Evolutionary conservation across 1,140 invertebrate species (phyloP).

Genomic region (Cyphomyrmex costatus): DNA sequence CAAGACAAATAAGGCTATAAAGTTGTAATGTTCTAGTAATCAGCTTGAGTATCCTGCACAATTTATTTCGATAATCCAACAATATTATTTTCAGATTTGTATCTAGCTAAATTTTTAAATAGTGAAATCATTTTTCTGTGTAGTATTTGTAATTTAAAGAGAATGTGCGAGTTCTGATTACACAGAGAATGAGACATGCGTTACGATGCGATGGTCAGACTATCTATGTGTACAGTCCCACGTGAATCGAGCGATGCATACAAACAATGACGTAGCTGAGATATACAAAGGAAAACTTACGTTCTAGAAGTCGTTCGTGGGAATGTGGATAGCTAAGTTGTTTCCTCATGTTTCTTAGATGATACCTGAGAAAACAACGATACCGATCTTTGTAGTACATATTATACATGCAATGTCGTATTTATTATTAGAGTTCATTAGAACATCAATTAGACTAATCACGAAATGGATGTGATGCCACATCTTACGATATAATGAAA

Average conservation of each 20-base stretch:
- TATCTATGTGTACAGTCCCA: background rate
- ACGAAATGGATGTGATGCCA: background rate
- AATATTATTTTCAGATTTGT: no score
- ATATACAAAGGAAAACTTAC: conserved; percentile 42
- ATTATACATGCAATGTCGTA: conserved; percentile 28
- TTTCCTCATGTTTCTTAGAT: conserved; percentile 20
- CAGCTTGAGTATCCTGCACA: no score
- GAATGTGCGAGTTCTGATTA: background rate
- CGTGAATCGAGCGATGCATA: conserved; percentile 14
- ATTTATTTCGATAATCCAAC: no score
- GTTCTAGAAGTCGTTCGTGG: conserved; percentile 45
- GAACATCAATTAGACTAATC: conserved; percentile 13
- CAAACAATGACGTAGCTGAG: conserved; percentile 31
- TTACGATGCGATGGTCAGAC: conserved; percentile 3
- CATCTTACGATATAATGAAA: conserved; percentile 8
- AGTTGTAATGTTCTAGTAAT: no score
- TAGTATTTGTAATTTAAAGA: background rate
- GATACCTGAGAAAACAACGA: conserved; percentile 34
- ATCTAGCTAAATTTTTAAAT: no score
- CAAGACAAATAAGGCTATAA: no score
- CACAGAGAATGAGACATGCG: background rate
- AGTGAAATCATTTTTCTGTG: no score
- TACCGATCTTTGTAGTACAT: conserved; percentile 32
- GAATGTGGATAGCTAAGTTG: conserved; percentile 21
- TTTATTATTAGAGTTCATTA: conserved; percentile 40